Percentiles rank a stretch among this genome's conserved stretches.
These are phyloP conservation scores for Listronotus oregonensis DNA, from an alignment of 1,140 invertebrate genomes.

Conservation along the genomic window DNA sequence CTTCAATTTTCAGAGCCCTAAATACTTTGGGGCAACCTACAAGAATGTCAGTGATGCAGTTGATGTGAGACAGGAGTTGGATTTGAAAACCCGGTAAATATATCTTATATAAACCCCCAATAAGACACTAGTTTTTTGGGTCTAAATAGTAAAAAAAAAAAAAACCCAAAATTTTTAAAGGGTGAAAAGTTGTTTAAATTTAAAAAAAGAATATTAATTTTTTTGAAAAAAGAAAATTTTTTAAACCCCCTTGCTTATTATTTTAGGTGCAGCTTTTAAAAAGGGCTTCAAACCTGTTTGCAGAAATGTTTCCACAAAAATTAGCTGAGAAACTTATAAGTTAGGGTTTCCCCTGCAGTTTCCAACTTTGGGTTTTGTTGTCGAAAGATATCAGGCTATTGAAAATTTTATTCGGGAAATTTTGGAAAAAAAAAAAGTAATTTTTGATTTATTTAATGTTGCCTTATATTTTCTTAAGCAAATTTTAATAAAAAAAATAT, in stretches of 20 bases:
- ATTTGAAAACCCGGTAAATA: conserved; percentile 89
- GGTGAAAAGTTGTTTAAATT: too few relatives aligned
- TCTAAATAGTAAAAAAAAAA: too few relatives aligned
- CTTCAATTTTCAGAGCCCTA: conserved; percentile 80
- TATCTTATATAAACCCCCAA: too few relatives aligned
- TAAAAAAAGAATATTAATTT: too few relatives aligned
- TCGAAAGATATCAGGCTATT: conserved; percentile 86
- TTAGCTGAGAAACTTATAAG: conserved; percentile 85
- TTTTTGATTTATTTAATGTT: too few relatives aligned
- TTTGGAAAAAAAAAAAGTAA: conserved; percentile 90
- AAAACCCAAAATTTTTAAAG: too few relatives aligned
- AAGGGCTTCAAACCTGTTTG: conserved; percentile 96
- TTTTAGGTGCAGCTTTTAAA: conserved; percentile 93
- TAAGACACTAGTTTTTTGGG: too few relatives aligned
- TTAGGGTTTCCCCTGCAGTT: conserved; percentile 98
- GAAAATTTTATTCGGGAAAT: conserved; percentile 88
- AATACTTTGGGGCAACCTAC: conserved; percentile 79
- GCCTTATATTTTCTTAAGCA: too few relatives aligned
- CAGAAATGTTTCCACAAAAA: conserved; percentile 81
- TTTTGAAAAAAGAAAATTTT: too few relatives aligned
- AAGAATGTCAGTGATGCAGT: conserved; percentile 91
- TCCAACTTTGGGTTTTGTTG: conserved; percentile 96
- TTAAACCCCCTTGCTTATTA: too few relatives aligned
- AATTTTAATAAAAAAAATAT: too few relatives aligned
- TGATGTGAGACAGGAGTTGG: conserved; percentile 92